Evolutionary conservation across 2,797 vertebrate species (phyloP), one percentile per base, ranked within the genome.

Genomic region (Tamandua tetradactyla): DNA sequence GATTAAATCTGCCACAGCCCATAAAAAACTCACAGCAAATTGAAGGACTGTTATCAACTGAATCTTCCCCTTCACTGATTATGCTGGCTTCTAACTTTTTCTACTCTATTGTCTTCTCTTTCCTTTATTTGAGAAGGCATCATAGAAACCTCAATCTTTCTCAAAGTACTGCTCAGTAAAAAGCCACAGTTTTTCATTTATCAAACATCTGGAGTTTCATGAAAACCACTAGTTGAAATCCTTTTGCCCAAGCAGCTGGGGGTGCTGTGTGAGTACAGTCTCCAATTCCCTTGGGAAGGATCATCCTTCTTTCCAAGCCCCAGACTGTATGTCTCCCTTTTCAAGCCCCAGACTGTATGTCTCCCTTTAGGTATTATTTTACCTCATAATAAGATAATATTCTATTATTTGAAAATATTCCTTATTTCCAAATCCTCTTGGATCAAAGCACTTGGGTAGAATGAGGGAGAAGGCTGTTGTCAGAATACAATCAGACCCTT

Each of bases 331-430:
- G 80, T 89, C 55, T 78, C 47, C 68, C 0, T 0, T 72, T 59
- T n/a, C n/a, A n/a, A n/a, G n/a, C n/a, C n/a, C n/a, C n/a, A n/a
- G n/a, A n/a, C n/a, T n/a, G n/a, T n/a, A n/a, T n/a, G n/a, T n/a
- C n/a, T n/a, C n/a, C 68, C 0, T 0, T 72, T 59, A 76, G 72
- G 78, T 32, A 92, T 82, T 44, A 90, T 62, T 89, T 88, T 76
- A 32, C 30, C 14, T 35, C 44, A 49, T 55, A 20, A 30, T 7
- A 68, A 49, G 30, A 64, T 17, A 20, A 12, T 55, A 44, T 87
- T 59, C 2, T 79, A 95, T 82, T 61, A 55, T 55, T 96, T 42
- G 30, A 90, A 88, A 55, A 32, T 13, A 44, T 17, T 42, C 20
- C 85, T 74, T 47, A 47, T 84, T 88, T 87, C 81, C 42, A 57